Conservation (phyloP, 2,113 vertebrate species). For the Fulmarus glacialis region DNA sequence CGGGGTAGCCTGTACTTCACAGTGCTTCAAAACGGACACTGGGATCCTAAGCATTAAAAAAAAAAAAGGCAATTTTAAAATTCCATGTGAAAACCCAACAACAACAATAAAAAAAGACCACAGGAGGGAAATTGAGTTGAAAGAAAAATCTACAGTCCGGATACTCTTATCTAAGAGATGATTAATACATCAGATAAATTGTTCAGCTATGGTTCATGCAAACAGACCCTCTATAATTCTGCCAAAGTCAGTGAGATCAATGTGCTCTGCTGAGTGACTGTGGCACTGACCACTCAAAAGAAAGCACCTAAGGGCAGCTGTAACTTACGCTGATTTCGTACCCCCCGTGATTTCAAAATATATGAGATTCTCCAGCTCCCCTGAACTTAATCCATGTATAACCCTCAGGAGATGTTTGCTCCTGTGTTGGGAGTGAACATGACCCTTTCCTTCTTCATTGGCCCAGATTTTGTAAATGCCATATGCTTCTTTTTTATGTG, state of each 20-base stretch:
- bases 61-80: background rate
- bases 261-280: conserved; percentile 50
- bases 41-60: background rate
- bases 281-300: conserved; percentile 57
- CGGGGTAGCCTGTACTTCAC: background rate
- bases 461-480: background rate
- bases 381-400: background rate
- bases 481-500: background rate
- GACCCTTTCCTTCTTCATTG: background rate
- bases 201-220: conserved; percentile 51
- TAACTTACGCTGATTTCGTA: conserved; percentile 53
- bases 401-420: background rate
- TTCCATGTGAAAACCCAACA: background rate
- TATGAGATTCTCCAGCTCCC: conserved; percentile 6
- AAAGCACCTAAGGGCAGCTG: conserved; percentile 56
- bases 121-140: background rate
- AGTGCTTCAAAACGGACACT: background rate
- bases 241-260: conserved; percentile 59
- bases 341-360: conserved; percentile 6
- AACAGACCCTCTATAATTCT: conserved; percentile 59
- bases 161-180: conserved; percentile 48
- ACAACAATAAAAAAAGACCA: background rate
- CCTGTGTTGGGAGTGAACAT: background rate
- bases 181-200: conserved; percentile 66
- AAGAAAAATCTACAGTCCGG: background rate